A percentile compares a stretch with the other conserved stretches of the same genome.
Conservation (phyloP, 2,888 invertebrate genomes). For the Rhagophthalmus giganteus region DNA sequence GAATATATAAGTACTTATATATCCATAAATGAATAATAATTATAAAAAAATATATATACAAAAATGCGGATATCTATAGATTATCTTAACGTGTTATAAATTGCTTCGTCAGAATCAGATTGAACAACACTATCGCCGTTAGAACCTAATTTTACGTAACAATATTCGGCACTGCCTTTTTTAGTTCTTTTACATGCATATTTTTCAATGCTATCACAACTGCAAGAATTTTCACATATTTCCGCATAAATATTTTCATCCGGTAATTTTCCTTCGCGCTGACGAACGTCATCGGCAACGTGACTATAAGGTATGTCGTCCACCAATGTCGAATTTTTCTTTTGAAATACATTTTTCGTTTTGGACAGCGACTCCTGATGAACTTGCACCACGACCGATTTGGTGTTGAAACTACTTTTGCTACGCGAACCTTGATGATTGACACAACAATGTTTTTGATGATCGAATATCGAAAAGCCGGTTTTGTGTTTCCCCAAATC, state of each 20-base stretch:
- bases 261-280: conserved; percentile 38
- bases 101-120: conserved; percentile 53
- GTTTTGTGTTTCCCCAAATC: conserved; percentile 16
- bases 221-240: conserved; percentile 58
- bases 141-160: conserved; percentile 50
- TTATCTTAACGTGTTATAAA: conserved; percentile 53
- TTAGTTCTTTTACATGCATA: conserved; percentile 45
- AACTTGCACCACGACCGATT: conserved; percentile 54
- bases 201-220: conserved; percentile 41
- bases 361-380: conserved; percentile 59
- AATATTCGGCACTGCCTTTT: conserved; percentile 43
- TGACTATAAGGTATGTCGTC: conserved; percentile 73
- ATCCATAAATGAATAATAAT: conserved; percentile 4
- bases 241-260: conserved; percentile 74
- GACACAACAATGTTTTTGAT: too few species aligned
- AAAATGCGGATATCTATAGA: conserved; percentile 1
- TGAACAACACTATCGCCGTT: conserved; percentile 54
- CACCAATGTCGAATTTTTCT: conserved; percentile 48
- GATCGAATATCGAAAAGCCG: conserved; percentile 33
- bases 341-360: conserved; percentile 57
- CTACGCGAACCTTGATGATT: conserved; percentile 12
- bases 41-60: conserved; percentile 2
- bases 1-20: conserved; percentile 13
- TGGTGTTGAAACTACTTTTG: conserved; percentile 30
- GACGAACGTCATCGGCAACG: conserved; percentile 66